Evolutionary conservation across 2,113 vertebrate genomes (phyloP), one percentile per base, ranked within the genome.

Genomic region (Amphiprion ocellaris): DNA sequence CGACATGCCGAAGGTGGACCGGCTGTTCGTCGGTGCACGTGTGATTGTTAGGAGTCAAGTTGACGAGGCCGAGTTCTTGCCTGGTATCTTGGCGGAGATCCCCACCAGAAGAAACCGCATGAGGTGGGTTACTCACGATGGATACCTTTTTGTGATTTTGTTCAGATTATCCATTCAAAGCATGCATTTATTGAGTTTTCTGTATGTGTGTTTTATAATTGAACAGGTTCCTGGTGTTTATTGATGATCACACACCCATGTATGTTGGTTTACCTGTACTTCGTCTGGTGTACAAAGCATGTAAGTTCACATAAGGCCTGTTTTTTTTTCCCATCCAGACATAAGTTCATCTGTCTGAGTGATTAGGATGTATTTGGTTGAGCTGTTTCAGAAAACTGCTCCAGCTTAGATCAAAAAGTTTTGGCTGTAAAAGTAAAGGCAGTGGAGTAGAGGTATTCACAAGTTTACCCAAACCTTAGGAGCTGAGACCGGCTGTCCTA

Each of bases 151-250:
- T 44, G n/a, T 10, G 5, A 52, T 17, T 37, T 2, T 10, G 50
- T 41, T 77, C 9, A 52, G 2, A 44, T 24, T 41, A 15, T 24
- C 4, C 24, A 4, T 44, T 39, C 2, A 17, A 30, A 11, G 30
- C 58, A 6, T 61, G 4, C 0, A 10, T n/a, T 33, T 1, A 14
- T 21, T 64, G 2, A 15, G 9, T 23, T 56, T 50, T n/a, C 30
- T 14, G 11, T 12, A 15, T 44, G 14, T 44, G 14, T 52, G 3
- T 30, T 50, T 17, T 49, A 8, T 19, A 3, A 56, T 63, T 58
- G 73, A 21, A 23, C 87, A 99, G 97, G 88, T 98, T 97, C 87
- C 92, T 99, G 68, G 95, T 99, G 75, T 99, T 99, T 81, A 94
- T 94, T 0, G 98, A 99, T 5, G 95, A 98, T 0, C 95, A 96